Percentiles rank a stretch among this genome's conserved stretches.
Conservation (phyloP, 2,113 vertebrate genomes). For the Emydocephalus ijimae region DNA sequence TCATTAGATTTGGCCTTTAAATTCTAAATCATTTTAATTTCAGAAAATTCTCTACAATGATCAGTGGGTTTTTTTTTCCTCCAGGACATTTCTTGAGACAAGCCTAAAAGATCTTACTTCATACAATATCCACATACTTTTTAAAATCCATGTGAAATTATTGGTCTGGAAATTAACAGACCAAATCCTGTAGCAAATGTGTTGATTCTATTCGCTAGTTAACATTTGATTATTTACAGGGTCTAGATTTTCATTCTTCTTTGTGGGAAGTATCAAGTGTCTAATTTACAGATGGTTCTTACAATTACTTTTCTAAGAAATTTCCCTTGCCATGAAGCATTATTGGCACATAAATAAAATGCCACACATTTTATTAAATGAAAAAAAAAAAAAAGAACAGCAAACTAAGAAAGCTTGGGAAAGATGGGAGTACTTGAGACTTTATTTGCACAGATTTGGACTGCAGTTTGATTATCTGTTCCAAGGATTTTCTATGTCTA, state of each 20-base stretch:
- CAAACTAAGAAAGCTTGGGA: constrained; percentile 24
- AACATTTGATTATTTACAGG: constrained; percentile 55
- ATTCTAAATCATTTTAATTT: neutral
- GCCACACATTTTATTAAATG: constrained; percentile 33
- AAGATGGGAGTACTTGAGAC: constrained; percentile 5
- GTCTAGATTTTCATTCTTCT: constrained; percentile 43
- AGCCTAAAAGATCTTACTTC: neutral
- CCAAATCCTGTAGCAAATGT: constrained; percentile 50
- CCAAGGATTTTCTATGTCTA: neutral
- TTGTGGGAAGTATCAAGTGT: constrained; percentile 36
- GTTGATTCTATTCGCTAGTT: constrained; percentile 47
- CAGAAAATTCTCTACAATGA: neutral
- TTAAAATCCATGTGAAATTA: constrained; percentile 46
- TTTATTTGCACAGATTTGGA: constrained; percentile 26
- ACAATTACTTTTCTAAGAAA: constrained; percentile 36
- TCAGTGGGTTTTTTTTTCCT: neutral
- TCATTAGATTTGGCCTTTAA: neutral
- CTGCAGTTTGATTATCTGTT: neutral
- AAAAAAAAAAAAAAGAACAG: neutral
- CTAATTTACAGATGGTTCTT: constrained; percentile 43
- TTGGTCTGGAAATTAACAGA: constrained; percentile 31
- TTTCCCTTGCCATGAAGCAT: neutral
- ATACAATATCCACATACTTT: constrained; percentile 45
- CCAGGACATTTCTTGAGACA: neutral
- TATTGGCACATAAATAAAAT: constrained; percentile 32